phyloP scores from a whole-genome alignment of 2,888 invertebrate species.

The Drosophila neonasuta region DNA sequence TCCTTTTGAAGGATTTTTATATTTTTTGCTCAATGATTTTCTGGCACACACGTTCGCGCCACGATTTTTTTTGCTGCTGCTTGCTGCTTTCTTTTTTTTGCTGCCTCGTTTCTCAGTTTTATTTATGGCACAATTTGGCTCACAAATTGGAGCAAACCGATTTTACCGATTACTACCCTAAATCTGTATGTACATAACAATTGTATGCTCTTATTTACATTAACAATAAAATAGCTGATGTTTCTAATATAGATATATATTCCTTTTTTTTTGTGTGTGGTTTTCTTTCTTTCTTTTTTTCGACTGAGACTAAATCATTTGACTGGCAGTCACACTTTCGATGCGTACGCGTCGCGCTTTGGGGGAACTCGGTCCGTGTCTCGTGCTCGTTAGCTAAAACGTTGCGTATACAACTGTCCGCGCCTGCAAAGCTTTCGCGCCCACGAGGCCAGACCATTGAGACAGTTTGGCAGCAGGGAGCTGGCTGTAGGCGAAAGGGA shows the following conservation, averaged over 20 bases:
- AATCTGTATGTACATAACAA: constrained; percentile 14
- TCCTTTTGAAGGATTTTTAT: constrained; percentile 66
- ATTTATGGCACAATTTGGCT: constrained; percentile 18
- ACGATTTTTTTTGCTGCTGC: constrained; percentile 35
- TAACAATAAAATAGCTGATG: constrained; percentile 10
- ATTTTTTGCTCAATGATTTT: constrained; percentile 52
- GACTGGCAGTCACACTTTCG: constrained; percentile 53
- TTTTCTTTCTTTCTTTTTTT: neutral
- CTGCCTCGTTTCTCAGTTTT: neutral
- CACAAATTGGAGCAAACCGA: constrained; percentile 24
- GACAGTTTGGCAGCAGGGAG: constrained; percentile 51
- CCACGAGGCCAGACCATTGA: constrained; percentile 71
- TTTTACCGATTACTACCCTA: constrained; percentile 14
- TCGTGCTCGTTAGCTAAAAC: constrained; percentile 77
- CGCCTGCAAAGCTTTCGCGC: constrained; percentile 75
- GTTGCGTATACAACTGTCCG: constrained; percentile 81
- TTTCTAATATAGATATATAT: constrained; percentile 1
- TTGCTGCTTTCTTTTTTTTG: neutral
- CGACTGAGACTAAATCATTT: constrained; percentile 17
- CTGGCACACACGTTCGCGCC: constrained; percentile 66
- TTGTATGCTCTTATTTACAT: constrained; percentile 19
- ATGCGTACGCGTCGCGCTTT: constrained; percentile 67
- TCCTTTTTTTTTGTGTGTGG: neutral
- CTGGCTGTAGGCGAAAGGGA: neutral
- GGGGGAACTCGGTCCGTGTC: constrained; percentile 54